phyloP scores from a whole-genome alignment of 1,140 invertebrate genomes.

The Nylanderia fulva region DNA sequence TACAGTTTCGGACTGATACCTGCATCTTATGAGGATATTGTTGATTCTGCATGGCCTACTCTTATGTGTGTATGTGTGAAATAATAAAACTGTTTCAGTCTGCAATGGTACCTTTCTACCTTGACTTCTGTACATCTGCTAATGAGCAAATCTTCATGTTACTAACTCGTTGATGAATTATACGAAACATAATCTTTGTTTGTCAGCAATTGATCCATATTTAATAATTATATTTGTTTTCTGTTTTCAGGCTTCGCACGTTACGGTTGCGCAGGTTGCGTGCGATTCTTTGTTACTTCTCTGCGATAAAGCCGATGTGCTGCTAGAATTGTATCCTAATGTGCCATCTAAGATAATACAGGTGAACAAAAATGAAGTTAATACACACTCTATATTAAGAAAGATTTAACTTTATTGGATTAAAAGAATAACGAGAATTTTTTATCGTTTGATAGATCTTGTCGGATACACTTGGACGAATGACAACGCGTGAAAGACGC shows the following conservation, averaged over 20 bases:
- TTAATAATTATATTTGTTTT: constrained; percentile 53
- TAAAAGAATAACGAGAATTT: constrained; percentile 14
- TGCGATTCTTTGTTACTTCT: constrained; percentile 93
- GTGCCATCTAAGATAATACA: constrained; percentile 92
- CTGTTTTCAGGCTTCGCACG: constrained; percentile 92
- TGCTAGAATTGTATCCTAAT: constrained; percentile 92
- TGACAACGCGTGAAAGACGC: constrained; percentile 85
- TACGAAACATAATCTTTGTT: not conserved
- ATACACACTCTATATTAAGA: too few relatives aligned
- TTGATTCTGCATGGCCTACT: constrained; percentile 60
- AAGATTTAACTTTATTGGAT: not conserved
- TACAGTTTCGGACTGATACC: constrained; percentile 62
- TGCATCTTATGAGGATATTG: constrained; percentile 53
- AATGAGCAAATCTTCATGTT: constrained; percentile 53
- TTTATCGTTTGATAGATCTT: constrained; percentile 84
- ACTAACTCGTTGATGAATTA: constrained; percentile 62
- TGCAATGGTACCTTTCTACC: constrained; percentile 17
- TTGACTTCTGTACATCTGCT: constrained; percentile 16
- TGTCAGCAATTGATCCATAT: not conserved
- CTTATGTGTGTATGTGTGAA: constrained; percentile 42
- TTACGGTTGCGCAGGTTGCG: constrained; percentile 94
- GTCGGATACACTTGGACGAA: constrained; percentile 87
- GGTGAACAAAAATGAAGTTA: constrained; percentile 81
- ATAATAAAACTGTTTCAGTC: constrained; percentile 47
- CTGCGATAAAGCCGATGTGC: constrained; percentile 91